Evolutionary conservation across 92 coral and sea anemone species (phyloP), one percentile per base, ranked within the genome.

Genomic region (Epizoanthus ramosus): DNA sequence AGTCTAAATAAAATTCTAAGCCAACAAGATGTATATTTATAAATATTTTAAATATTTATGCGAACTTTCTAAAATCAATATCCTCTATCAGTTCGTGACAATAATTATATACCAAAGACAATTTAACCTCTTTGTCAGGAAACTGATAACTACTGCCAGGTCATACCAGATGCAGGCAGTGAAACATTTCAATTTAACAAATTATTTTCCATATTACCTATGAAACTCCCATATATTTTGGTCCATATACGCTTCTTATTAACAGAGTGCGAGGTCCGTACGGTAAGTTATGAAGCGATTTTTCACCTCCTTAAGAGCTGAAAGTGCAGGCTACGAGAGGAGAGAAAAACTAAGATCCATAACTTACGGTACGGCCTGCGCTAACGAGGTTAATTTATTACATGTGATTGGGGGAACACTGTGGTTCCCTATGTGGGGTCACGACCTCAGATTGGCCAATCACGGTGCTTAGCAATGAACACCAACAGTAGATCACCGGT

Each of bases 81-180:
- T 66, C 8, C 16, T 28, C 22, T n/a, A 12, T 66, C 45, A n/a
- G 71, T 66, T 66, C 71, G 28, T 23, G 71, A 66, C 7, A 66
- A 28, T 33, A 33, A 19, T 10, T 12, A 64, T 64, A 64, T 13
- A 25, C 69, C 25, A 10, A 64, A 64, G 39, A 25, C 39, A 25
- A 12, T 64, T 24, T 9, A 22, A 63, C 31, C 8, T 3, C 3
- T 5, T 3, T 24, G 15, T 33, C 47, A 28, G 1, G 21, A n/a
- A 21, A 33, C 45, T 45, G 21, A 53, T 28, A 22, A 39, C 68
- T 33, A 17, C 75, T 70, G 70, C 71, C 71, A 39, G 7, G 63
- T 61, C 82, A 77, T 77, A 43, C 82, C 82, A 77, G 82, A 77
- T 77, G 82, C 23, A 77, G 82, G 82, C 82, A 77, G 82, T 61